These are phyloP conservation scores for Aromia moschata DNA, from an alignment of 2,888 invertebrate genomes.

Conservation along the genomic window DNA sequence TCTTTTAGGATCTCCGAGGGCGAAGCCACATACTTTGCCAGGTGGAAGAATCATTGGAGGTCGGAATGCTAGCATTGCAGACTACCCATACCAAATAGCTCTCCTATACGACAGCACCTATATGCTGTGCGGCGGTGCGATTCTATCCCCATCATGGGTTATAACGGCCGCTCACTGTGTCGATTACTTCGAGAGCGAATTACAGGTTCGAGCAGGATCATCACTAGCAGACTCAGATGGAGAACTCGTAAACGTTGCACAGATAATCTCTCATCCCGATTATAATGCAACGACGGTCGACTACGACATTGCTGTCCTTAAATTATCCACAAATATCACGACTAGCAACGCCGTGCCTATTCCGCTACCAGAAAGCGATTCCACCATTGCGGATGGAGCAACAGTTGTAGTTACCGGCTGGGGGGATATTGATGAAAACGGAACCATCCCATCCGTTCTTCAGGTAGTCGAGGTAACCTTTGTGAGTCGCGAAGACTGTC, in stretches of 20 bases:
- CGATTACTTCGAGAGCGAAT: too few relatives aligned
- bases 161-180: constrained; percentile 11
- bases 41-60: constrained; percentile 6
- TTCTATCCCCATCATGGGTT: not conserved
- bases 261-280: constrained; percentile 16
- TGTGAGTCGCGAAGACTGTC: constrained; percentile 20
- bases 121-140: constrained; percentile 2
- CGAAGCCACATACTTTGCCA: too few relatives aligned
- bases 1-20: too few relatives aligned
- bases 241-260: constrained; percentile 20
- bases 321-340: constrained; percentile 10
- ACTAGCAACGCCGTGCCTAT: not conserved
- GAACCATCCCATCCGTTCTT: constrained; percentile 24
- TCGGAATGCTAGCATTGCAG: not conserved
- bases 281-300: constrained; percentile 24
- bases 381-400: constrained; percentile 15
- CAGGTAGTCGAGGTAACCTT: constrained; percentile 34
- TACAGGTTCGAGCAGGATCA: constrained; percentile 21
- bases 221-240: constrained; percentile 21
- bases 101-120: not conserved
- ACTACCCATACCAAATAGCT: constrained; percentile 7
- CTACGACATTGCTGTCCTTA: constrained; percentile 29
- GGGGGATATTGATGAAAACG: constrained; percentile 27
- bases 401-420: constrained; percentile 31
- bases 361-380: not conserved